Evolutionary conservation across 2,888 invertebrate genomes (phyloP).

Genomic region (Hypolimnas misippus): DNA sequence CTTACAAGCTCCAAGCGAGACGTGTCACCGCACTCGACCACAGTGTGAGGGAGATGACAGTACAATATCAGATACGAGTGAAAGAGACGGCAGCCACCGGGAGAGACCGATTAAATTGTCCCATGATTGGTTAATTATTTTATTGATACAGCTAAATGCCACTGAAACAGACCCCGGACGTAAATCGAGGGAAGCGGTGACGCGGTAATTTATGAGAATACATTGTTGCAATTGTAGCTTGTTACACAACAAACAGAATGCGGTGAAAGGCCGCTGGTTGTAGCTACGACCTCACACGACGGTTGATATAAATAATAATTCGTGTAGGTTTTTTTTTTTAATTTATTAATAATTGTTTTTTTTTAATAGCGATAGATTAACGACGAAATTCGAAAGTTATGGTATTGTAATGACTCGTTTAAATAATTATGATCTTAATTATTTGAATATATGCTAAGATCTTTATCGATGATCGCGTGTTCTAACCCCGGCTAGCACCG

Average conservation of each 20-base stretch:
- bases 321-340: too few species aligned
- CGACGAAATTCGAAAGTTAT: too few species aligned
- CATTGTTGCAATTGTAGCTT: constrained; percentile 9
- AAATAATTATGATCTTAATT: too few species aligned
- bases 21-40: constrained; percentile 45
- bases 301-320: too few species aligned
- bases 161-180: constrained; percentile 54
- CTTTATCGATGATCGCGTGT: too few species aligned
- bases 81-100: constrained; percentile 54
- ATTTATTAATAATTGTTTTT: too few species aligned
- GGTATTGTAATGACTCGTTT: too few species aligned
- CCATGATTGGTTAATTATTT: constrained; percentile 83
- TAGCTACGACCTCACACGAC: constrained; percentile 1
- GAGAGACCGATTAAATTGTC: constrained; percentile 76
- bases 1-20: constrained; percentile 18
- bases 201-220: constrained; percentile 10
- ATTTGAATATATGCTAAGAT: too few species aligned
- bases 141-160: constrained; percentile 78
- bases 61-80: constrained; percentile 22
- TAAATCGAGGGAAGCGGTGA: constrained; percentile 41
- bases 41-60: constrained; percentile 49
- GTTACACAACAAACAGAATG: constrained; percentile 6
- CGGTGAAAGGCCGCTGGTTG: not conserved
- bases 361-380: too few species aligned
- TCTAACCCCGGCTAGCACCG: too few species aligned